phyloP scores from a whole-genome alignment of 1,140 invertebrate genomes.

The Drosophila miranda region DNA sequence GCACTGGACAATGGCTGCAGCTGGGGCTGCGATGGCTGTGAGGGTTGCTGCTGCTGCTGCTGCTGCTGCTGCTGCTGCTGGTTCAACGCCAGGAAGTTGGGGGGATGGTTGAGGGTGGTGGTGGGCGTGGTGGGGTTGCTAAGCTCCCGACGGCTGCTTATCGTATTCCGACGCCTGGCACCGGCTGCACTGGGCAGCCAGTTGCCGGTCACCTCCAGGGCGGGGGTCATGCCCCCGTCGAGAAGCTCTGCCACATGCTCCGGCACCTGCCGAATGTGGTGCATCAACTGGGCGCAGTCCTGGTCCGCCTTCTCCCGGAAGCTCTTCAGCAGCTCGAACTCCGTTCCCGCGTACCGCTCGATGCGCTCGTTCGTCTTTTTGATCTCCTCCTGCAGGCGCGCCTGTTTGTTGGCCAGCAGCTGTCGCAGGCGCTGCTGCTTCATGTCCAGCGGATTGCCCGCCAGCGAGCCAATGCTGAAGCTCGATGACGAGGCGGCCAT shows the following conservation, averaged over 20 bases:
- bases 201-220: slow-evolving; percentile 58
- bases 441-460: slow-evolving; percentile 26
- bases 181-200: slow-evolving; percentile 16
- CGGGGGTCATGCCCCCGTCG: slow-evolving; percentile 60
- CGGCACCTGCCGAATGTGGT: slow-evolving; percentile 52
- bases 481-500: slow-evolving; percentile 36
- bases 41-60: slow-evolving; percentile 11
- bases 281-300: slow-evolving; percentile 55
- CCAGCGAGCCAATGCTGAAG: slow-evolving; percentile 51
- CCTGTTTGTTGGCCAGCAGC: slow-evolving; percentile 53
- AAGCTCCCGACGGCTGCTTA: slow-evolving; percentile 68
- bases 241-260: slow-evolving; percentile 46
- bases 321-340: slow-evolving; percentile 71
- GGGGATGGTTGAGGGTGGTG: slow-evolving; percentile 51
- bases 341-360: slow-evolving; percentile 61
- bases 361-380: slow-evolving; percentile 64
- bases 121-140: slow-evolving; percentile 68
- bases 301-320: slow-evolving; percentile 77
- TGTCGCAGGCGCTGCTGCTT: slow-evolving; percentile 49
- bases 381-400: slow-evolving; percentile 69
- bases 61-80: slow-evolving; percentile 45
- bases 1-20: slow-evolving; percentile 26
- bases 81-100: slow-evolving; percentile 47
- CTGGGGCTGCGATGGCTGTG: slow-evolving; percentile 17
- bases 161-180: slow-evolving; percentile 68